Conservation (phyloP, 2,888 invertebrate genomes). For the Apotomis capreana region DNA sequence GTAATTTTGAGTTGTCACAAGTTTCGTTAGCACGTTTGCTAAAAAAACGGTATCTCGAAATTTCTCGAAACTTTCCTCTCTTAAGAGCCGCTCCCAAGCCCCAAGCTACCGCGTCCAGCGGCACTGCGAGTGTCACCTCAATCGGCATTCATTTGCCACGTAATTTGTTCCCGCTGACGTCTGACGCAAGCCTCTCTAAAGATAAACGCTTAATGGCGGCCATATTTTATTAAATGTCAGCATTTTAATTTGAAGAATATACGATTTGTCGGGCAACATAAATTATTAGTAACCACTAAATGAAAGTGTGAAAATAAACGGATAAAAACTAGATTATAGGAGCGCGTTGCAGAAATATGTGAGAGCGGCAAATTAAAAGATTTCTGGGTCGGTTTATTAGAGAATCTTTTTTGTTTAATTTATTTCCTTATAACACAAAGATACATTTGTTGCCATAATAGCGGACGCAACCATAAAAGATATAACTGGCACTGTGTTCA, state of each 20-base stretch:
- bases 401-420: too few species aligned
- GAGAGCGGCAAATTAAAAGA: too few species aligned
- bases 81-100: not conserved
- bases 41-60: too few species aligned
- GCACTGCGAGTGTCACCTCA: conserved; percentile 50
- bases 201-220: conserved; percentile 19
- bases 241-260: not conserved
- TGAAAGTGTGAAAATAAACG: not conserved
- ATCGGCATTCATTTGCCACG: conserved; percentile 58
- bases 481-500: too few species aligned
- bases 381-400: too few species aligned
- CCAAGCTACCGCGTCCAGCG: conserved; percentile 10
- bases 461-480: too few species aligned
- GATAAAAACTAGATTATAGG: too few species aligned
- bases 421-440: too few species aligned
- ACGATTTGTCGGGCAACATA: not conserved
- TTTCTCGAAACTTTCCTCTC: not conserved
- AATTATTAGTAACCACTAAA: not conserved
- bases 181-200: conserved; percentile 43
- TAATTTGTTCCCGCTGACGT: conserved; percentile 61
- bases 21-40: too few species aligned
- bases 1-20: too few species aligned
- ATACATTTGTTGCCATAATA: too few species aligned
- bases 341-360: too few species aligned
- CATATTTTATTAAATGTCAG: conserved; percentile 1